Base-by-base conservation (phyloP, 2,797 vertebrate genomes). In the Periparus ater region DNA sequence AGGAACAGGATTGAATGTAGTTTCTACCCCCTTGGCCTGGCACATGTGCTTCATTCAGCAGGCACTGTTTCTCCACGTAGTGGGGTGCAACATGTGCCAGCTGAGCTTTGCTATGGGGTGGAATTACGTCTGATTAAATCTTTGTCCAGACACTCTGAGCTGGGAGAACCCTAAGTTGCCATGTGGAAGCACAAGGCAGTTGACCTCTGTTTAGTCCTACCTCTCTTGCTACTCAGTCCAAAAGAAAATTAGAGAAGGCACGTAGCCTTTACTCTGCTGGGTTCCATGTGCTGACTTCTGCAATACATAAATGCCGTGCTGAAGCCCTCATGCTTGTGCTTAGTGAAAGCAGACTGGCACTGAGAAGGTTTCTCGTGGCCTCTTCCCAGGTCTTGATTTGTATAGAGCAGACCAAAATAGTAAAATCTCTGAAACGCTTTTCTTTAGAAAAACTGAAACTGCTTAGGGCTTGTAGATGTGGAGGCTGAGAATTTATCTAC, bases 21-120 rank as follows among this genome's bases (percentile, higher is more conserved):
- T 6, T 89, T 30, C 15, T 44, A 10, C 27, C 75, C 8, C 8
- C 29, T 55, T 29, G 48, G 45, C 25, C 74, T 76, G 66, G 54
- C 22, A 62, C 4, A 0, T 23, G 32, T 1, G 0, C 42, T 91
- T 90, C 83, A 11, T 84, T 84, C 68, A 67, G 53, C 61, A 48
- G 55, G 53, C 75, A 57, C 63, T 1, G 0, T 34, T 53, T 85
- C 54, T 34, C 47, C 61, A 47, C 0, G 0, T 20, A 14, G 3
- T 17, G 32, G 57, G 22, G 21, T 61, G 12, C 45, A 45, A 61
- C 30, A 10, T 5, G 3, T 54, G 29, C 54, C 47, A 65, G 29
- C 79, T 42, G 50, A 48, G 66, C 65, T 70, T 63, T 63, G n/a
- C n/a, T 27, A 0, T 12, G 4, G 19, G 11, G 13, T 81, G 44